A percentile compares a stretch with the other conserved stretches of the same genome.
These are phyloP conservation scores for Lepus oiostolus DNA, from an alignment of 2,797 vertebrate genomes.

Conservation along the genomic window DNA sequence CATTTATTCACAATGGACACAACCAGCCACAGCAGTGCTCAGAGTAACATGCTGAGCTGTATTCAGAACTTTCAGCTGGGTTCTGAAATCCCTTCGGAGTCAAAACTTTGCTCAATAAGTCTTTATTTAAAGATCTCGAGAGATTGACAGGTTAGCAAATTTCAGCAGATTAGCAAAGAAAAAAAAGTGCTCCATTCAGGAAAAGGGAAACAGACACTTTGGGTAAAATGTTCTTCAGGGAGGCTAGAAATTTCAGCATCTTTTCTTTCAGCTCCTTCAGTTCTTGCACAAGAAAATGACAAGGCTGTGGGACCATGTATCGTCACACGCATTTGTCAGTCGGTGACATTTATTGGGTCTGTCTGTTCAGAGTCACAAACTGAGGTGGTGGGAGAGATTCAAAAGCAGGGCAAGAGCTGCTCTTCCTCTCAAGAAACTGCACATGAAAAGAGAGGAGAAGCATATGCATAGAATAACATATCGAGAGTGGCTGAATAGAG, in stretches of 20 bases:
- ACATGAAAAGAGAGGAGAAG: slow-evolving; percentile 49
- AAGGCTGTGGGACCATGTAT: not conserved
- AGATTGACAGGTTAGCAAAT: slow-evolving; percentile 45
- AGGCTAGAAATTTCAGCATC: not conserved
- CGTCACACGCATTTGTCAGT: not conserved
- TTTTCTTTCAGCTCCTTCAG: slow-evolving; percentile 54
- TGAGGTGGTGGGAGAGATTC: not conserved
- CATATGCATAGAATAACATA: slow-evolving; percentile 45
- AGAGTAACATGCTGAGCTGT: not conserved
- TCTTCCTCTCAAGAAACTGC: slow-evolving; percentile 47
- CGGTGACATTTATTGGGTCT: slow-evolving; percentile 29
- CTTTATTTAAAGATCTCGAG: slow-evolving; percentile 51
- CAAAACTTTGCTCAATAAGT: slow-evolving; percentile 48
- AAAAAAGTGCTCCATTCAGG: not conserved
- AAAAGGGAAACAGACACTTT: slow-evolving; percentile 19
- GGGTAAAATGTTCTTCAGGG: slow-evolving; percentile 26
- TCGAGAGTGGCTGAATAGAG: slow-evolving; percentile 33
- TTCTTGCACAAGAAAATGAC: slow-evolving; percentile 49
- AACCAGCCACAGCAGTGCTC: slow-evolving; percentile 32
- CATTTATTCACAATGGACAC: slow-evolving; percentile 46
- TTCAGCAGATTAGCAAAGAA: slow-evolving; percentile 5
- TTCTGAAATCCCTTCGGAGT: slow-evolving; percentile 62
- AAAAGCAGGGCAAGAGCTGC: slow-evolving; percentile 6
- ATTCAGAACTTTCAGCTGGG: slow-evolving; percentile 47
- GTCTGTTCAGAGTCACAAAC: slow-evolving; percentile 47